phyloP scores from a whole-genome alignment of 2,113 vertebrate species.

The Pedetes capensis region DNA sequence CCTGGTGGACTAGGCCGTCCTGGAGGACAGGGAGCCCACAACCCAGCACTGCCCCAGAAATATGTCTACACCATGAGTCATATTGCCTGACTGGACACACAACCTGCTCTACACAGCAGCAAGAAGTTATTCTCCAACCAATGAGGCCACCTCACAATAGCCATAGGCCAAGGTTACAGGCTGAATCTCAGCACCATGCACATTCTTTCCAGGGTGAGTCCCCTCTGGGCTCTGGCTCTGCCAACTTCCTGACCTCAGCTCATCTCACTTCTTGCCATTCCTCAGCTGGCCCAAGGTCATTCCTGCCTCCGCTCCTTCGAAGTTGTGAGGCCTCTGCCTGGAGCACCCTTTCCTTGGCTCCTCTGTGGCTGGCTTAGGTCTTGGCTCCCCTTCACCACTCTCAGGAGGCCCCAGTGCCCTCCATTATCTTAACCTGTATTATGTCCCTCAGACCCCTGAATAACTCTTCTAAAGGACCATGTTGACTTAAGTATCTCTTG shows the following conservation, averaged over 20 bases:
- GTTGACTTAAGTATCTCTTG: background rate
- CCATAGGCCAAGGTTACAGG: background rate
- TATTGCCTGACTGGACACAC: background rate
- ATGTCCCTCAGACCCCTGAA: background rate
- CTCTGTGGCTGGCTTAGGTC: background rate
- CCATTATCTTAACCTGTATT: background rate
- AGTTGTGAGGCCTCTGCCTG: background rate
- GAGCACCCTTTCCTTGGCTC: background rate
- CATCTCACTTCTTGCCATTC: background rate
- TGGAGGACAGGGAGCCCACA: background rate
- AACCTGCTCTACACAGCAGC: background rate
- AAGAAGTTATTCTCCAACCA: background rate
- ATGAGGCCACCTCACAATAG: background rate
- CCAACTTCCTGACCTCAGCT: background rate
- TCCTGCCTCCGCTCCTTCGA: background rate
- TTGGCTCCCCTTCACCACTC: background rate
- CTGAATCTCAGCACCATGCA: background rate
- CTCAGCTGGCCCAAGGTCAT: background rate
- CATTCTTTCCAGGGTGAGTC: background rate
- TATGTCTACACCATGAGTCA: background rate
- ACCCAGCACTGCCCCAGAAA: background rate
- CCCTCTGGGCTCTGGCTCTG: background rate
- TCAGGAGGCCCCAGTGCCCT: background rate
- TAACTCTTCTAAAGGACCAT: background rate
- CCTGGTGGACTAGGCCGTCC: background rate